Evolutionary conservation across 1,140 invertebrate genomes (phyloP), one percentile per base, ranked within the genome.

Genomic region (Bombus affinis): DNA sequence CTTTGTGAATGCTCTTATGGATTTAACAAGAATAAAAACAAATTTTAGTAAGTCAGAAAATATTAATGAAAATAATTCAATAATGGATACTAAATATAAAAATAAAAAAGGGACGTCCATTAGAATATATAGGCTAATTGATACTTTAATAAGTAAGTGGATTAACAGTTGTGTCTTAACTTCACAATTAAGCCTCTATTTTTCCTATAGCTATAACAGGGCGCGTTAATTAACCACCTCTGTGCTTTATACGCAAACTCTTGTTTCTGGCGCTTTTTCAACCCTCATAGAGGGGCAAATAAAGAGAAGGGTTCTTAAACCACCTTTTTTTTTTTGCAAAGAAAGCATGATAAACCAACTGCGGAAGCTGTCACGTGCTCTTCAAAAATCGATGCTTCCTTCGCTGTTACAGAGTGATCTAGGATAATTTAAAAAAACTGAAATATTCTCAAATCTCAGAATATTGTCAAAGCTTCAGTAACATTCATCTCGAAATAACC

Each of bases 211-310:
- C 76, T 57, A 76, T 81, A 91, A 90, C 74, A 71, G 65, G 78
- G 72, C 72, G 68, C 79, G 87, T 87, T 91, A 91, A 92, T 92
- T 92, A 91, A 89, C 90, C 87, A 90, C 78, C 80, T 32, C 53
- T 71, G 77, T 84, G 83, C 86, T 91, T 88, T 89, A 81, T 73
- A 53, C 47, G 83, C 78, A 86, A 81, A 84, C 81, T 86, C 86
- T 39, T 74, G 65, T 66, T 79, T 57, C 62, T 22, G 53, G 47
- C 12, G 32, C 44, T 88, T 86, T 84, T 85, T 71, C 70, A 25
- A n/a, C 47, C n/a, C 62, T 73, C 72, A 72, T 74, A 42, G 87
- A 85, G 74, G 86, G 44, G 77, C 62, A 47, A 65, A 62, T 81
- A 88, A 86, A 89, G 77, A 81, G 72, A 70, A 79, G 70, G 70